Percentiles rank a stretch among this genome's conserved stretches.
These are phyloP conservation scores for Ceratitis capitata DNA, from an alignment of 1,140 invertebrate genomes.

Conservation along the genomic window DNA sequence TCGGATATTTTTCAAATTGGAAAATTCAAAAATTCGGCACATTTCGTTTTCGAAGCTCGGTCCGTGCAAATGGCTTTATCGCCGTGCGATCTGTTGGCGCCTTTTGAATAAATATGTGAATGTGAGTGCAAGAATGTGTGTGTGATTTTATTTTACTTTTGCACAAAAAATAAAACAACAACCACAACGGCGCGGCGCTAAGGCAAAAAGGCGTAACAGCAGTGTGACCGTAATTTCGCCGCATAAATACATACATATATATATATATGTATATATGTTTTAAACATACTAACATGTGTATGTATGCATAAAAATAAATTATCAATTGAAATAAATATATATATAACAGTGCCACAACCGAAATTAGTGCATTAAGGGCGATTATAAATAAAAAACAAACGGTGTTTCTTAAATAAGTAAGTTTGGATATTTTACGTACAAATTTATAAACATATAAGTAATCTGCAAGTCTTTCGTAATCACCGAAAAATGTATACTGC, in stretches of 20 bases:
- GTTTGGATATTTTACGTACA: neutral
- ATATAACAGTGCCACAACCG: neutral
- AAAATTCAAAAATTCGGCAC: slow-evolving; percentile 27
- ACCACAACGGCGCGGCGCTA: neutral
- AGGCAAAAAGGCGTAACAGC: neutral
- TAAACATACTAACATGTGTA: too few relatives aligned
- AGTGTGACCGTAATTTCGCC: neutral
- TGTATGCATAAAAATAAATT: neutral
- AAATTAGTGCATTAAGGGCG: neutral
- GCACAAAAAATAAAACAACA: slow-evolving; percentile 13
- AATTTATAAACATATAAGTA: neutral
- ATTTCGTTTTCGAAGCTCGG: slow-evolving; percentile 20
- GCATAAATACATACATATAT: too few relatives aligned
- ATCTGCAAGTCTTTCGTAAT: neutral
- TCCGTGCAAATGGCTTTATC: neutral
- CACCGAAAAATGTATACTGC: neutral
- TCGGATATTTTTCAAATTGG: slow-evolving; percentile 12
- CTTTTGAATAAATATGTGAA: neutral
- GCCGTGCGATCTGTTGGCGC: neutral
- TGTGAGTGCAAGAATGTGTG: neutral
- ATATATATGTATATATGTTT: too few relatives aligned
- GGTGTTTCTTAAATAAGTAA: too few relatives aligned
- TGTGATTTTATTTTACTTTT: slow-evolving; percentile 12
- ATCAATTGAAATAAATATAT: neutral
- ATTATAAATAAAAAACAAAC: neutral